A percentile compares a stretch with the other conserved stretches of the same genome.
These are phyloP conservation scores for Zophobas atratus DNA, from an alignment of 1,140 invertebrate species.

Conservation along the genomic window DNA sequence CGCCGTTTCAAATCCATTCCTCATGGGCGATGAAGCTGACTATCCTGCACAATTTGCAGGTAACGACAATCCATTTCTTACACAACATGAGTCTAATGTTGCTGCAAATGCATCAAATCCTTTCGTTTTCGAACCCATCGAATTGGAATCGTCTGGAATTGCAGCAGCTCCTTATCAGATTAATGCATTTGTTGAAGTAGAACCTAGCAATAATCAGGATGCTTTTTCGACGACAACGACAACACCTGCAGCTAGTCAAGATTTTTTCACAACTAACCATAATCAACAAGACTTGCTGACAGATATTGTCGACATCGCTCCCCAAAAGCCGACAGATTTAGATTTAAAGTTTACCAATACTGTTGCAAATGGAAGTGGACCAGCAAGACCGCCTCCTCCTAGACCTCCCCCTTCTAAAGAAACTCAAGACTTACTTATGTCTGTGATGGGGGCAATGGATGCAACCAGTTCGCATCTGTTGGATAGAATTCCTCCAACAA, in stretches of 20 bases:
- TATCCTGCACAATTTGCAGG: slow-evolving; percentile 62
- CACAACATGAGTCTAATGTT: slow-evolving; percentile 63
- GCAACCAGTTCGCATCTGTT: slow-evolving; percentile 87
- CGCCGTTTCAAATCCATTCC: slow-evolving; percentile 80
- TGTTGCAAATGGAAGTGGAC: slow-evolving; percentile 56
- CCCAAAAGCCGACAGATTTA: slow-evolving; percentile 65
- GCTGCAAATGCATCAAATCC: slow-evolving; percentile 69
- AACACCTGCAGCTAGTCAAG: slow-evolving; percentile 22
- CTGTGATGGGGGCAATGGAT: slow-evolving; percentile 90
- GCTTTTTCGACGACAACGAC: slow-evolving; percentile 39
- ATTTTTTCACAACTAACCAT: slow-evolving; percentile 35
- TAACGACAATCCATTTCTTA: slow-evolving; percentile 75
- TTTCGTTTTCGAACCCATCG: slow-evolving; percentile 75
- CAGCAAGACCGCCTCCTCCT: slow-evolving; percentile 67
- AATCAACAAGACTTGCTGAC: slow-evolving; percentile 43
- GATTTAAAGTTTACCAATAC: slow-evolving; percentile 62
- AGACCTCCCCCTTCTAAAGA: slow-evolving; percentile 76
- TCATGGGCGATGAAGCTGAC: slow-evolving; percentile 72
- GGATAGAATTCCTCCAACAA: slow-evolving; percentile 85
- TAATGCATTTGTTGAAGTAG: slow-evolving; percentile 55
- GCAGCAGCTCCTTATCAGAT: slow-evolving; percentile 36
- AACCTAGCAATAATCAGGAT: slow-evolving; percentile 45
- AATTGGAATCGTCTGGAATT: slow-evolving; percentile 69
- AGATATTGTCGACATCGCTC: slow-evolving; percentile 23
- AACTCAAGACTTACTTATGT: slow-evolving; percentile 88